Conservation (phyloP, 1,140 invertebrate species). For the Achatina immaculata region DNA sequence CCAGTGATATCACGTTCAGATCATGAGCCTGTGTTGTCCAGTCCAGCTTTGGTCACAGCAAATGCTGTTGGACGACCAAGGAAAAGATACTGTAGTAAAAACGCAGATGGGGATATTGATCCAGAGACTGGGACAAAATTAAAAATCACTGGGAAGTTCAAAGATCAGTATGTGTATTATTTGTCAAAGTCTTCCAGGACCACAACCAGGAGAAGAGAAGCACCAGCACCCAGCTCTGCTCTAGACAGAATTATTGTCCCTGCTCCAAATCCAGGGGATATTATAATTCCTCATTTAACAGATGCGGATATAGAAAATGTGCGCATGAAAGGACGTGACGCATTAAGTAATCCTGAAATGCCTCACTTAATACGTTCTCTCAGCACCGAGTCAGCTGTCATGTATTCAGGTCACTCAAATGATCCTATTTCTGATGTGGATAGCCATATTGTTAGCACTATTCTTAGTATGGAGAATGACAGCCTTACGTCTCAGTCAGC, state of each 20-base stretch:
- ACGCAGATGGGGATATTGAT: constrained; percentile 52
- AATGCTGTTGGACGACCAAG: constrained; percentile 41
- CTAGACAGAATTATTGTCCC: constrained; percentile 51
- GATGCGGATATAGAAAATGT: constrained; percentile 65
- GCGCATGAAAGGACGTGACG: constrained; percentile 41
- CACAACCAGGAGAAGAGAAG: constrained; percentile 50
- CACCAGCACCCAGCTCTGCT: constrained; percentile 31
- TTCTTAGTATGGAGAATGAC: constrained; percentile 65
- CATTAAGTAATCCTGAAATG: constrained; percentile 33
- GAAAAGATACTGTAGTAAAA: constrained; percentile 45
- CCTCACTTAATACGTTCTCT: neutral
- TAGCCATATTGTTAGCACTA: constrained; percentile 63
- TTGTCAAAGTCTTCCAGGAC: constrained; percentile 60
- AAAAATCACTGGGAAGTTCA: constrained; percentile 66
- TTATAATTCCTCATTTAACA: constrained; percentile 64
- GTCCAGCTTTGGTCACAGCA: neutral
- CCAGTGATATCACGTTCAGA: neutral
- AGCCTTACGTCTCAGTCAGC: constrained; percentile 42
- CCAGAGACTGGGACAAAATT: constrained; percentile 58
- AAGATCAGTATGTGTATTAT: constrained; percentile 67
- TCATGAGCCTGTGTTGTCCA: neutral
- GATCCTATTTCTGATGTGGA: constrained; percentile 54
- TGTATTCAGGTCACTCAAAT: neutral
- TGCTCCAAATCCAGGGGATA: constrained; percentile 61
- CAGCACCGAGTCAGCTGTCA: neutral